Evolutionary conservation across 2,113 vertebrate species (phyloP), one percentile per base, ranked within the genome.

Genomic region (Larimichthys crocea): DNA sequence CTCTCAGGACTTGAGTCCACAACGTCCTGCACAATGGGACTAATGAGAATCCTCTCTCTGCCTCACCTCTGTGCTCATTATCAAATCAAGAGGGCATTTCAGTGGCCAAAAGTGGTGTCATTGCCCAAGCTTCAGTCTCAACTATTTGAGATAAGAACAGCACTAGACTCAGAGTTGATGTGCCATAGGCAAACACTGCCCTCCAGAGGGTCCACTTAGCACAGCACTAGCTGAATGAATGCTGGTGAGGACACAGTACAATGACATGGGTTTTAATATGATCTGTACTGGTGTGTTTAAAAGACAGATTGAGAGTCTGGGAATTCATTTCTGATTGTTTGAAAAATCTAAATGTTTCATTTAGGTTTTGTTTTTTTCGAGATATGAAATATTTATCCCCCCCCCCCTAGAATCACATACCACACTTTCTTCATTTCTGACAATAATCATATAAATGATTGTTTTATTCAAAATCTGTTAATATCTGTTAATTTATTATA

Each of bases 1-100:
- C 86, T 86, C 89, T 92, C 83, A 87, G 86, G 91, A 88, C 83
- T 80, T 52, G 67, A 77, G 88, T 92, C 89, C 74, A 56, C 83
- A 73, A 35, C 42, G 40, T 87, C 82, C 57, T 76, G 87, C 88
- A 74, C 72, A 60, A 44, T 74, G 48, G 77, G 74, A 86, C 76
- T 82, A 73, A 87, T 62, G 67, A 74, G 74, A 86, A 83, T 74
- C 63, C 72, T 75, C 68, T 87, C 80, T 83, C 69, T 82, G 85
- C 85, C 86, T 86, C 88, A 68, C 79, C 65, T 90, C 63, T 80
- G 71, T 76, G 78, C 84, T 88, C 55, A 65, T 74, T 76, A 76
- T 82, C 56, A 82, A 77, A 80, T 70, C 82, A 82, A 62, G 46
- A 86, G 68, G 85, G 82, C 76, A 62, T 69, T 55, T 82, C 42